Base-by-base conservation (phyloP, 2,113 vertebrate genomes). In the Copsychus sechellarum region DNA sequence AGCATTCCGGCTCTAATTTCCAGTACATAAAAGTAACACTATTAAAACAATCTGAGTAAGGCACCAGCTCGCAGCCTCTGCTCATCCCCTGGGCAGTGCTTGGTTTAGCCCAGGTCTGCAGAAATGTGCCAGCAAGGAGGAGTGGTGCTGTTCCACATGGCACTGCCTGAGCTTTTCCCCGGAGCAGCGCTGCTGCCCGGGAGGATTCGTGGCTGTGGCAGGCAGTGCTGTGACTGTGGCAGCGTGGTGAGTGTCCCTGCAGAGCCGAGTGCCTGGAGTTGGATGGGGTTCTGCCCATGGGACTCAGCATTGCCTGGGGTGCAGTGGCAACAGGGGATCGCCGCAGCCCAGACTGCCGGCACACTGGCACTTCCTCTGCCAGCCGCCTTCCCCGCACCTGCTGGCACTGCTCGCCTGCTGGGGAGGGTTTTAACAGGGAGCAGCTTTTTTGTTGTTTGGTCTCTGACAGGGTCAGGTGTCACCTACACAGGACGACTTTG, bases 21-120 rank as follows among this genome's bases (percentile, higher is more conserved):
- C 88, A 90, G 58, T 86, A 53, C 69, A 74, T 93, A 88, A 79
- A 96, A 95, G 90, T 84, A 92, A 67, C 72, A 67, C 92, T 93
- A 87, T 94, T 97, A 57, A 90, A 93, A 88, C 67, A 95, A 90
- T 88, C 86, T 74, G 47, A 53, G 47, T 38, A 42, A 81, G 80
- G 85, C 90, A 90, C 42, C n/a, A 38, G 26, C 53, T 69, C 1
- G 0, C 34, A 93, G 48, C 33, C 19, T 67, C 40, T 2, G 9
- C 10, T 33, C 77, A 74, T 95, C 60, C 60, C 38, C 38, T 23
- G 43, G 51, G 33, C 23, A 1, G 31, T 0, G 6, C 45, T 83
- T 1, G 1, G n/a, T 73, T 72, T 64, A 88, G 62, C 34, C 80
- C 33, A 23, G 82, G 51, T 77, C 74, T 56, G 58, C 54, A 24